Evolutionary conservation across 2,113 vertebrate genomes (phyloP).

Genomic region (Fulmarus glacialis): DNA sequence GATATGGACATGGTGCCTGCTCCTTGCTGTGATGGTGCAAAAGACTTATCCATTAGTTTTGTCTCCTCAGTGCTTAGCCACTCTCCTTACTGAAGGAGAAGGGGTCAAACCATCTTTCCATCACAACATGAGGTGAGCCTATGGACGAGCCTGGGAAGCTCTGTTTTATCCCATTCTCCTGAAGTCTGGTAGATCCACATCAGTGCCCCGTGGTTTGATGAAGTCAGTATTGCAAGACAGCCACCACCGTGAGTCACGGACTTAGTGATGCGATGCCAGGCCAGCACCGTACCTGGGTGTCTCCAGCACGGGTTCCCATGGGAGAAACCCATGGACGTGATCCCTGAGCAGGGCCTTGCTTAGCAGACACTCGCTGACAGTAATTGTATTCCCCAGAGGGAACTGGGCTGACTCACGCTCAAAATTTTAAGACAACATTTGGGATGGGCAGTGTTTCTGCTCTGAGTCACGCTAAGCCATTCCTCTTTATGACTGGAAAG

Average conservation of each 20-base stretch:
- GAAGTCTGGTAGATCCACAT: not conserved
- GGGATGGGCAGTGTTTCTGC: constrained; percentile 33
- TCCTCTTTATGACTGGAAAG: not conserved
- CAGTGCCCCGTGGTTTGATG: not conserved
- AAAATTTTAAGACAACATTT: not conserved
- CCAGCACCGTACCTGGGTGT: accelerated
- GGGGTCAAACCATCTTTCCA: not conserved
- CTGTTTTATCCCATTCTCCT: not conserved
- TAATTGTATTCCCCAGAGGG: not conserved
- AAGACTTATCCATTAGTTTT: not conserved
- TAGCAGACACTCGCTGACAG: not conserved
- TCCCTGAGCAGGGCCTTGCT: not conserved
- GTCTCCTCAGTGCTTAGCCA: not conserved
- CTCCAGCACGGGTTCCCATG: not conserved
- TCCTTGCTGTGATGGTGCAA: not conserved
- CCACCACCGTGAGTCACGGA: accelerated
- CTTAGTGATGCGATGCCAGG: accelerated
- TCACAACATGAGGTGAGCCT: not conserved
- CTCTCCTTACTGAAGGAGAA: not conserved
- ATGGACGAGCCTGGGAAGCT: not conserved
- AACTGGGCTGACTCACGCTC: not conserved
- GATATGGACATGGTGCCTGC: not conserved
- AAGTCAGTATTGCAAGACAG: not conserved
- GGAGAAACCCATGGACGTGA: not conserved
- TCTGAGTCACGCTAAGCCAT: not conserved